phyloP scores from a whole-genome alignment of 2,888 invertebrate genomes.

The Callimorpha dominula region DNA sequence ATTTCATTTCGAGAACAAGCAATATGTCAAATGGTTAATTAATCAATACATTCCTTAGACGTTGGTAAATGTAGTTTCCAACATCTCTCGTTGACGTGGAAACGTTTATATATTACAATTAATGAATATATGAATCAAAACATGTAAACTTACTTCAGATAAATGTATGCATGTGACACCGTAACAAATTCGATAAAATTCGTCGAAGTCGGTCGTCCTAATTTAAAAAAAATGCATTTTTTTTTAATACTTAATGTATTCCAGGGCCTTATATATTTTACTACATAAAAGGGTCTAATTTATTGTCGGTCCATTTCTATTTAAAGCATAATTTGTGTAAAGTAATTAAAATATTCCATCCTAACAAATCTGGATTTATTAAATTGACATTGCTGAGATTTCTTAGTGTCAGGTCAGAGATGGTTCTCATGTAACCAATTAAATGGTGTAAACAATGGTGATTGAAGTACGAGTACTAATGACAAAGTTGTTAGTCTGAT shows the following conservation, averaged over 20 bases:
- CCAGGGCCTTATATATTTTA: too few relatives aligned
- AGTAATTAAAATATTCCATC: constrained; percentile 5
- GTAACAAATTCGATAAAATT: too few relatives aligned
- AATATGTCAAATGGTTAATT: constrained; percentile 12
- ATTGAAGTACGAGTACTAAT: not conserved
- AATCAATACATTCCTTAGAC: constrained; percentile 3
- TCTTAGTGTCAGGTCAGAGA: not conserved
- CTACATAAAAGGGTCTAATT: too few relatives aligned
- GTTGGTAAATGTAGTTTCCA: not conserved
- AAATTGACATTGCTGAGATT: constrained; percentile 8
- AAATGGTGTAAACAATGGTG: constrained; percentile 4
- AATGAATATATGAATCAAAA: not conserved
- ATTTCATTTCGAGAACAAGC: constrained; percentile 10
- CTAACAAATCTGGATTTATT: constrained; percentile 6
- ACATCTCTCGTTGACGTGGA: not conserved
- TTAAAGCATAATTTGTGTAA: too few relatives aligned
- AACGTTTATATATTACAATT: not conserved
- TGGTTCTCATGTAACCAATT: constrained; percentile 24
- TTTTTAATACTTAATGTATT: too few relatives aligned
- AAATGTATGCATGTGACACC: not conserved
- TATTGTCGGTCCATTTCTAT: too few relatives aligned
- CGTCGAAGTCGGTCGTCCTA: too few relatives aligned
- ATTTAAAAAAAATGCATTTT: too few relatives aligned
- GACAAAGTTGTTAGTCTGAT: not conserved
- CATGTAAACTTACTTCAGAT: not conserved